Percentiles rank a stretch among this genome's conserved stretches.
Conservation (phyloP, 2,797 vertebrate genomes). For the Garrulus glandarius region DNA sequence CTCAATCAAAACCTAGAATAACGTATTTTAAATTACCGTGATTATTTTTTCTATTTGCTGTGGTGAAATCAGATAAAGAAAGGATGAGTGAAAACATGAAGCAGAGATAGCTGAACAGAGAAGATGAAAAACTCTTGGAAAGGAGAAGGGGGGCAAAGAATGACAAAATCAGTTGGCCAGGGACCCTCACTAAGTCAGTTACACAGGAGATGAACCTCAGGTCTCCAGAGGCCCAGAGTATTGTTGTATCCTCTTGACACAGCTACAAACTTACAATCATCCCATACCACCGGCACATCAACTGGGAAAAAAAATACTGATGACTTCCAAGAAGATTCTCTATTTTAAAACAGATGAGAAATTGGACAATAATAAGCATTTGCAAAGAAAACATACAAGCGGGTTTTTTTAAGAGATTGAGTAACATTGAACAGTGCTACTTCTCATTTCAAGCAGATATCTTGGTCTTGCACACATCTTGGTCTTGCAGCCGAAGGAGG, state of each 20-base stretch:
- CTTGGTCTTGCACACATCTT: background rate
- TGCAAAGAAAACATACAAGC: background rate
- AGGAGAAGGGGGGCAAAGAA: background rate
- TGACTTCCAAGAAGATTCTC: background rate
- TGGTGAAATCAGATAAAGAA: background rate
- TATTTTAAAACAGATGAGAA: background rate
- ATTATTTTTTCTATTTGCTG: background rate
- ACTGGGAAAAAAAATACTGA: fast-evolving
- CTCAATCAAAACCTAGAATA: background rate
- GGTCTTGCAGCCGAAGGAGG: background rate
- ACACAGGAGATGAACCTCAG: background rate
- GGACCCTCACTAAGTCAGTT: background rate
- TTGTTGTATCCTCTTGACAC: background rate
- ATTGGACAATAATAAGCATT: background rate
- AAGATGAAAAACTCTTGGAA: background rate
- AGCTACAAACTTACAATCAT: background rate
- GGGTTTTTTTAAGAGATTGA: fast-evolving
- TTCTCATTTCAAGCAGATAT: background rate
- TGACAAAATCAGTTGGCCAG: background rate
- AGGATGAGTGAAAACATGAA: background rate
- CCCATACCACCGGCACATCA: background rate
- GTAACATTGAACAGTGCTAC: background rate
- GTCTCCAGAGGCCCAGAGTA: background rate
- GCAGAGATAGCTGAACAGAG: background rate
- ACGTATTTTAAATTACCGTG: background rate